phyloP scores from a whole-genome alignment of 2,797 vertebrate species.

The Setipinna tenuifilis region DNA sequence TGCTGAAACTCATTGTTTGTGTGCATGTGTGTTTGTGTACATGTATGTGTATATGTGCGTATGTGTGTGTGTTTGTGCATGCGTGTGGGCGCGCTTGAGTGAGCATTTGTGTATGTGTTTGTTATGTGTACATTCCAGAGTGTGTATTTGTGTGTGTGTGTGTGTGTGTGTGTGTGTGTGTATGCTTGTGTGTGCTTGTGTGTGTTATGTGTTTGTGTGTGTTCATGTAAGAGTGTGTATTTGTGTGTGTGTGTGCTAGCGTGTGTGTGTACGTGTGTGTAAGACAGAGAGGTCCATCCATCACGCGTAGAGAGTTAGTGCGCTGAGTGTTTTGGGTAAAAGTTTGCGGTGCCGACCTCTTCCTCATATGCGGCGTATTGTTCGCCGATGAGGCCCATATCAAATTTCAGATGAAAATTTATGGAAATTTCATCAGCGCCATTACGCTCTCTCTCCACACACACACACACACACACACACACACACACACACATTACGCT shows the following conservation, averaged over 20 bases:
- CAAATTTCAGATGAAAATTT: slow-evolving; percentile 82
- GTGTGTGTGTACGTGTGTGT: slow-evolving; percentile 26
- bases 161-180: slow-evolving; percentile 1
- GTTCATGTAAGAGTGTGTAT: background rate
- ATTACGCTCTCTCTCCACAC: slow-evolving; percentile 69
- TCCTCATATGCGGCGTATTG: slow-evolving; percentile 81
- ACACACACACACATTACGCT: slow-evolving; percentile 65
- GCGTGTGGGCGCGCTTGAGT: background rate
- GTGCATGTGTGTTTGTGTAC: too few species aligned
- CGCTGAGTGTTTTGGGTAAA: slow-evolving; percentile 75
- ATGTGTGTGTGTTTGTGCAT: background rate
- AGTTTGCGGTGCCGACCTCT: slow-evolving; percentile 77
- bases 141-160: background rate
- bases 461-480: too few species aligned
- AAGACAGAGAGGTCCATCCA: slow-evolving; percentile 64
- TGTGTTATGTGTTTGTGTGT: slow-evolving; percentile 1
- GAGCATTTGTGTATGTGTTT: slow-evolving; percentile 20
- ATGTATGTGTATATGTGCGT: slow-evolving; percentile 11
- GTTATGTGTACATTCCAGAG: background rate
- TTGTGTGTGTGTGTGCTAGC: background rate
- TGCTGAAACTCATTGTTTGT: too few species aligned
- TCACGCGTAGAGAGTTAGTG: slow-evolving; percentile 70
- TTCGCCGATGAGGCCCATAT: slow-evolving; percentile 82
- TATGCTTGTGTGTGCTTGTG: background rate
- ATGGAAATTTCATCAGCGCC: slow-evolving; percentile 83